Conservation (phyloP, 2,797 vertebrate species). For the Lindbergichthys nudifrons region DNA sequence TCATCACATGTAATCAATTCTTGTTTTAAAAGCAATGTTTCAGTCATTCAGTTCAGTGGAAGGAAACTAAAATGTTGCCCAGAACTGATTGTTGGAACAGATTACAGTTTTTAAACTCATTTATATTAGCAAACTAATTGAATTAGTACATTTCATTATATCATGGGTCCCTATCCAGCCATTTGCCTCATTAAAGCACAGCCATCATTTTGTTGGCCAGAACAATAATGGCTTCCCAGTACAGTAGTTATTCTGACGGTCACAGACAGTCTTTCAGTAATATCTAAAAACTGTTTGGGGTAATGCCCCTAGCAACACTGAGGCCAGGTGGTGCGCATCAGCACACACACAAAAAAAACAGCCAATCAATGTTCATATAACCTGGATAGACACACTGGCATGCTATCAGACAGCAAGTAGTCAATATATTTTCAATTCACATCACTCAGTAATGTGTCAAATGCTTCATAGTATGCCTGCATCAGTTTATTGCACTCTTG, state of each 20-base stretch:
- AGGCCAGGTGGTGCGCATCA: slow-evolving; percentile 67
- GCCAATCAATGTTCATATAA: slow-evolving; percentile 64
- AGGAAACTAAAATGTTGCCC: slow-evolving; percentile 7
- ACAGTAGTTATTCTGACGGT: slow-evolving; percentile 43
- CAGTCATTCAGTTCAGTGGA: slow-evolving; percentile 7
- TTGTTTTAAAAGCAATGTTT: slow-evolving; percentile 11
- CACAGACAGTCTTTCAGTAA: slow-evolving; percentile 46
- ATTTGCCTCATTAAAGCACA: slow-evolving; percentile 63
- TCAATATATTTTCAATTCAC: slow-evolving; percentile 63
- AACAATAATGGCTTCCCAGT: slow-evolving; percentile 44
- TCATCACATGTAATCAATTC: background rate
- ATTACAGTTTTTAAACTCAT: slow-evolving; percentile 19
- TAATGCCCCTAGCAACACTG: slow-evolving; percentile 51
- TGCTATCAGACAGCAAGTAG: slow-evolving; percentile 50
- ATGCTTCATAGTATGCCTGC: slow-evolving; percentile 28
- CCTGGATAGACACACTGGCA: slow-evolving; percentile 61
- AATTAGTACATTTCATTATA: slow-evolving; percentile 42
- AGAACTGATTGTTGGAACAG: background rate
- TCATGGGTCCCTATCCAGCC: slow-evolving; percentile 36
- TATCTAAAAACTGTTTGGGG: slow-evolving; percentile 45
- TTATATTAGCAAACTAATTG: slow-evolving; percentile 46
- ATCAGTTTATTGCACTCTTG: slow-evolving; percentile 33
- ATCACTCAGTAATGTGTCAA: slow-evolving; percentile 52
- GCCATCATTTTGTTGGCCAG: slow-evolving; percentile 51
- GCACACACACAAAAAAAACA: slow-evolving; percentile 48